phyloP scores from a whole-genome alignment of 1,140 invertebrate species.

The Hesperophylax magnus region DNA sequence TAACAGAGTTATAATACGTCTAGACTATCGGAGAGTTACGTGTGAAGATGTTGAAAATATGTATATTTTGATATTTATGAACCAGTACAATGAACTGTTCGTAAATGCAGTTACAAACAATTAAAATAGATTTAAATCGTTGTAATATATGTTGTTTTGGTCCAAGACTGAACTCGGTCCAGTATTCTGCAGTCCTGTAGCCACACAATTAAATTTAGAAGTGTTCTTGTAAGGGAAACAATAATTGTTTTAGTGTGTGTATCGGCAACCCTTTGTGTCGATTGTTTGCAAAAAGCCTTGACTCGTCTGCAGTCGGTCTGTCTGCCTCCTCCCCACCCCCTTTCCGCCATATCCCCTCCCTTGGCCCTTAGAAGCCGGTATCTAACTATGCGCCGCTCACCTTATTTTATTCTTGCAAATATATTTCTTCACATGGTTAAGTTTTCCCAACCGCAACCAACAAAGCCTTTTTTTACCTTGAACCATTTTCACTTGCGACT shows the following conservation, averaged over 20 bases:
- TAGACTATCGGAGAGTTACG: no score
- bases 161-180: no score
- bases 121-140: no score
- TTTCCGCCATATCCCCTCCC: not conserved
- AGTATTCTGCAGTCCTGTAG: no score
- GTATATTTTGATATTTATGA: no score
- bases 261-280: constrained; percentile 52
- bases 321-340: constrained; percentile 17
- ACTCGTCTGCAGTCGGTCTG: constrained; percentile 50
- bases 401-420: constrained; percentile 7
- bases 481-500: no score
- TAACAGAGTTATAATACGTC: not conserved
- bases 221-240: constrained; percentile 10
- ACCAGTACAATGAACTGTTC: no score
- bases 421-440: constrained; percentile 26
- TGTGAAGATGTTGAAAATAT: no score
- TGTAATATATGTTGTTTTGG: no score
- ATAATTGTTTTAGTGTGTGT: constrained; percentile 16
- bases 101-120: no score
- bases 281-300: constrained; percentile 54
- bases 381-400: constrained; percentile 12
- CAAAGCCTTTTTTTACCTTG: not conserved
- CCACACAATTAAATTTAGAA: not conserved
- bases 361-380: not conserved
- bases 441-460: not conserved